phyloP scores from a whole-genome alignment of 2,113 vertebrate genomes.

The zebrafish (Danio rerio) region DNA sequence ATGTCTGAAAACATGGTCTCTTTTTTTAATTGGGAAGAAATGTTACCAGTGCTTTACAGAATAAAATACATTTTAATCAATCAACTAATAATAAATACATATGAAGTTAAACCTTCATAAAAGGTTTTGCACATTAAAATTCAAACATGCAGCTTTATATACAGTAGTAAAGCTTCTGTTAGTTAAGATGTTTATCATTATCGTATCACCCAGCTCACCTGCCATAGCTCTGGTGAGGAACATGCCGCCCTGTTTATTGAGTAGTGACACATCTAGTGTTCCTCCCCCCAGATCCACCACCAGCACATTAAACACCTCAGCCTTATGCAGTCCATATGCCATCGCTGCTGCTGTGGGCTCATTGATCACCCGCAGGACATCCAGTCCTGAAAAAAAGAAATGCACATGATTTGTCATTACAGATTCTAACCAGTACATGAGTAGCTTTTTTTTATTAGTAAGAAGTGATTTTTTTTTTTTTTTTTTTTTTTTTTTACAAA shows the following conservation, averaged over 20 bases:
- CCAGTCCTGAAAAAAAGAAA: constrained; percentile 79
- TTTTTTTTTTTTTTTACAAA: no score
- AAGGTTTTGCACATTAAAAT: no score
- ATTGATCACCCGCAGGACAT: constrained; percentile 90
- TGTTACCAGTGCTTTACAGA: no score
- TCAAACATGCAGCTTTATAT: no score
- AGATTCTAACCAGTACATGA: not conserved
- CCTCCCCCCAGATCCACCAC: constrained; percentile 97
- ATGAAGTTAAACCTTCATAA: no score
- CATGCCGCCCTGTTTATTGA: constrained; percentile 98
- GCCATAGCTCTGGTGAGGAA: constrained; percentile 97
- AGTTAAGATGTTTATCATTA: not conserved
- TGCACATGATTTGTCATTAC: not conserved
- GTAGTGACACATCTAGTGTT: constrained; percentile 92
- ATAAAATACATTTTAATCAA: no score
- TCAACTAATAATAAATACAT: no score
- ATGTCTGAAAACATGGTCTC: no score
- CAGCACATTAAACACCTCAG: constrained; percentile 90
- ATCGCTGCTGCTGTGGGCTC: constrained; percentile 97
- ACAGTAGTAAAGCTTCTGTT: not conserved
- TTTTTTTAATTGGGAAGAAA: no score
- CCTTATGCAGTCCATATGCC: constrained; percentile 97
- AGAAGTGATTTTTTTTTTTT: no score
- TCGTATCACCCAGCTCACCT: constrained; percentile 76
- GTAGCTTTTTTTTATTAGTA: not conserved